Base-by-base conservation (phyloP, 2,888 invertebrate species). In the Thecocarcelia acutangulata region DNA sequence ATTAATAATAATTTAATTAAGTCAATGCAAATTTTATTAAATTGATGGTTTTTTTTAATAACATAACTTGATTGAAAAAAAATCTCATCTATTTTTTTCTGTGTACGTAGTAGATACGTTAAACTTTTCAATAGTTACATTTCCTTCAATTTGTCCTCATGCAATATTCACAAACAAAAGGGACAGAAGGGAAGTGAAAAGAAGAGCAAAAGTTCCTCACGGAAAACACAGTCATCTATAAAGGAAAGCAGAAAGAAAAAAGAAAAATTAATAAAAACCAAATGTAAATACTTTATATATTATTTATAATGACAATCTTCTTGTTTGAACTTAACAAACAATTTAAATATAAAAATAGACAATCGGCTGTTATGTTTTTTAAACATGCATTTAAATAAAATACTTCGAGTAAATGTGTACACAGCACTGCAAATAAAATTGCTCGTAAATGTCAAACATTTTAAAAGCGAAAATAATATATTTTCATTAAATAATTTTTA, bases 91-190 rank as follows among this genome's bases (percentile, higher is more conserved):
- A n/a, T n/a, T n/a, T n/a, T n/a, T n/a, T n/a, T n/a, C n/a, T n/a
- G n/a, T n/a, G n/a, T n/a, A n/a, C n/a, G n/a, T n/a, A n/a, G n/a
- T n/a, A n/a, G n/a, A n/a, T 8, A 9, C 52, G 21, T 74, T 66
- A 52, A 19, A 66, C n/a, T 58, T 42, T 66, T 21, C 15, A 59
- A 19, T 66, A 44, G 13, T 56, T 42, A 66, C 48, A 66, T 72
- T 66, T 21, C 50, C 58, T 58, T 58, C 28, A 66, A 58, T 58
- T 58, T 48, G 28, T 59, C 40, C 50, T 75, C 58, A 75, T 66
- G 66, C 28, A 75, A 42, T 58, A 48, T 59, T 74, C 28, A 54
- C 42, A 44, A 19, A 33, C 69, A 61, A 19, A 54, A 61, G 50
- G 40, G 17, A 9, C 33, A 3, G 33, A n/a, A 13, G 21, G 2